Evolutionary conservation across 2,797 vertebrate genomes (phyloP).

Genomic region (Sebastes variabilis): DNA sequence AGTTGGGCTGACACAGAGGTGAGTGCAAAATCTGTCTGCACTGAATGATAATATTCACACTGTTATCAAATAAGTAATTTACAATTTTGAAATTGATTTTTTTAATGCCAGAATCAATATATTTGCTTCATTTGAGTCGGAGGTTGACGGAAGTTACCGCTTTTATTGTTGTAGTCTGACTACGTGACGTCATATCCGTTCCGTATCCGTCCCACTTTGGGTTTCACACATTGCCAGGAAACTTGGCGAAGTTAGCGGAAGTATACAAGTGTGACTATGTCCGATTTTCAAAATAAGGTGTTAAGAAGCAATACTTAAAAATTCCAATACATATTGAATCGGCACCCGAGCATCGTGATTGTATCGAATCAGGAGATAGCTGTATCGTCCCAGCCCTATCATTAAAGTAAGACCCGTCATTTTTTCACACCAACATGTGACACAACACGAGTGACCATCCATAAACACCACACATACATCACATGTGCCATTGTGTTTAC

Average conservation of each 20-base stretch:
- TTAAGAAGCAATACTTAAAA: not conserved
- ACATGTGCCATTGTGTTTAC: constrained; percentile 13
- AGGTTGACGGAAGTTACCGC: not conserved
- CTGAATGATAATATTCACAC: constrained; percentile 35
- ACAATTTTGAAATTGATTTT: not conserved
- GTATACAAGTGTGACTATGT: not conserved
- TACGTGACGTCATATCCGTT: not conserved
- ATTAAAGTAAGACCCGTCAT: not conserved
- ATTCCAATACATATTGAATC: not conserved
- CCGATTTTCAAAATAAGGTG: too few species aligned
- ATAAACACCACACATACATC: constrained; percentile 18
- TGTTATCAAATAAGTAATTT: constrained; percentile 12
- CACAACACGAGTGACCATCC: not conserved
- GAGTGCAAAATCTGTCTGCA: constrained; percentile 38
- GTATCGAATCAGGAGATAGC: not conserved
- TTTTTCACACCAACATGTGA: constrained; percentile 6
- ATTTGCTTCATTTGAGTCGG: not conserved
- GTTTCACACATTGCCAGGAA: too few species aligned
- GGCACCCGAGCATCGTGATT: not conserved
- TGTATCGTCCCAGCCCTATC: not conserved
- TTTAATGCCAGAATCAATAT: not conserved
- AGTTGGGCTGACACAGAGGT: constrained; percentile 44
- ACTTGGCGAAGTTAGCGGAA: not conserved
- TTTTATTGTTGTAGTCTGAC: not conserved
- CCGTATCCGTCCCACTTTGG: not conserved